Evolutionary conservation across 2,888 invertebrate genomes (phyloP).

Genomic region (Crioceris asparagi): DNA sequence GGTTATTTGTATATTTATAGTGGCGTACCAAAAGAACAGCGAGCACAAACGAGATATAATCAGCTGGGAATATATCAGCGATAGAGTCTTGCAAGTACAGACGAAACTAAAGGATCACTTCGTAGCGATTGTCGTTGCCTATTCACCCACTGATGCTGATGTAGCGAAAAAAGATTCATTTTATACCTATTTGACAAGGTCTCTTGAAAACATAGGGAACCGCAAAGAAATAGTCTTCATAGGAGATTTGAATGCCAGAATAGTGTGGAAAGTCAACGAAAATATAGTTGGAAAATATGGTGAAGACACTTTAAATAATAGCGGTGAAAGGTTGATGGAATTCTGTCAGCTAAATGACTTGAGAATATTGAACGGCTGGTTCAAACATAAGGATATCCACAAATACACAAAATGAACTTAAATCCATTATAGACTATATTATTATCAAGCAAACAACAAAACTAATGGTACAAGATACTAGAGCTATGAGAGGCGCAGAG

Average conservation of each 20-base stretch:
- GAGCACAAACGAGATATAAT: too few species aligned
- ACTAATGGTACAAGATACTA: not conserved
- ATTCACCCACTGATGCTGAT: not conserved
- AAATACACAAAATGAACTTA: not conserved
- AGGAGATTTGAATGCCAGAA: slow-evolving; percentile 1
- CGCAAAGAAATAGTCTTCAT: not conserved
- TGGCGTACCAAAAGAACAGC: too few species aligned
- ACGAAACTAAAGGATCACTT: too few species aligned
- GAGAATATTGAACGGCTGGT: slow-evolving; percentile 1
- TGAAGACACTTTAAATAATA: not conserved
- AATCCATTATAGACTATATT: not conserved
- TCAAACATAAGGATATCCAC: too few species aligned
- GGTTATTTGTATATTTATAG: not conserved
- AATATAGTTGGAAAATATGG: slow-evolving; percentile 1
- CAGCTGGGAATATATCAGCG: too few species aligned
- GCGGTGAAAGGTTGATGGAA: not conserved
- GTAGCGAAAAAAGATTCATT: not conserved
- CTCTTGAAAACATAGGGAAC: slow-evolving; percentile 3
- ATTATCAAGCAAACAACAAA: slow-evolving; percentile 2
- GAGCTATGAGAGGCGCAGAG: too few species aligned
- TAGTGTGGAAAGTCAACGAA: not conserved
- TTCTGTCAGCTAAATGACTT: not conserved
- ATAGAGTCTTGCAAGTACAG: too few species aligned
- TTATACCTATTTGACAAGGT: slow-evolving; percentile 1
- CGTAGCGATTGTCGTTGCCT: too few species aligned